Evolutionary conservation across 2,888 invertebrate genomes (phyloP), one percentile per base, ranked within the genome.

Genomic region (Chalcosyrphus nemorum): DNA sequence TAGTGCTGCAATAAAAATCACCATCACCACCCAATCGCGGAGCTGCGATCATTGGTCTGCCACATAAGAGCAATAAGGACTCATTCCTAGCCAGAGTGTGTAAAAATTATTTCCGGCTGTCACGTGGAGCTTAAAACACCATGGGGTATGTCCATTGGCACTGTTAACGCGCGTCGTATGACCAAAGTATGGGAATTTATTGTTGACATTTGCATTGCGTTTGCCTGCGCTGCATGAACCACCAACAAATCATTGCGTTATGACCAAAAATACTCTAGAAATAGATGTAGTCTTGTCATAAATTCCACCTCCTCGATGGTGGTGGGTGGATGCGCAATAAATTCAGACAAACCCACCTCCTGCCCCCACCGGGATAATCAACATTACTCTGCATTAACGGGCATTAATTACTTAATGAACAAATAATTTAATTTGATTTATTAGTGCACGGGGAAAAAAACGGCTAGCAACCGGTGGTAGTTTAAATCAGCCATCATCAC

Each of bases 371-470:
- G 47, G 43, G 27, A 50, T 63, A 78, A 74, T 63, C 76, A 82
- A 72, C 80, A 84, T 86, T 77, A 84, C 76, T 75, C 71, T 75
- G 65, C 81, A 86, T 86, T 86, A 84, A 66, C 76, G 59, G 68
- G 47, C 71, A 71, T 77, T 86, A 86, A 86, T 86, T 86, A 77
- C 82, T 65, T 74, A 86, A 86, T 82, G 86, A 86, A 86, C 75
- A 80, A 86, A 80, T 80, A 86, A 80, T 86, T 84, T 86, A 86
- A 81, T 81, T 81, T 86, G 82, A 86, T 86, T 86, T 84, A 86
- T 81, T 41, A 29, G 57, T 13, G 63, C 50, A n/a, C 6, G 15
- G 68, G 54, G 68, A 32, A 15, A 66, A 13, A 54, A 50, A 11
- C 7, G 19, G 13, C 59, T 32, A 35, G 17, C 74, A 35, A 47